These are phyloP conservation scores for Sceloporus tristichus DNA, from an alignment of 2,113 vertebrate genomes.

Conservation along the genomic window DNA sequence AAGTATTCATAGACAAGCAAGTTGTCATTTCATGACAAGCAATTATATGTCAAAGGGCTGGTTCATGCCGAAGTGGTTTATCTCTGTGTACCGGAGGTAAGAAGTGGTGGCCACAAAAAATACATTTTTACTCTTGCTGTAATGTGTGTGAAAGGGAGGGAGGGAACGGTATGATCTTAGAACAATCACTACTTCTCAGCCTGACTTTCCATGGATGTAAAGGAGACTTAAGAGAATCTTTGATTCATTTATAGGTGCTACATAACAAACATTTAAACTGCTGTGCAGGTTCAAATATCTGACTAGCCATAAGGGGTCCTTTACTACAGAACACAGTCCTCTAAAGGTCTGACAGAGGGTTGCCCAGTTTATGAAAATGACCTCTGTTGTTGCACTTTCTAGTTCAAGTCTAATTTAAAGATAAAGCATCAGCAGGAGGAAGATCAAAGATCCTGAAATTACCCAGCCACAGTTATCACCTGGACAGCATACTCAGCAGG, in stretches of 20 bases:
- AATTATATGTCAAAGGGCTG: slow-evolving; percentile 71
- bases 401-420: too few species aligned
- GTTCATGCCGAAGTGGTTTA: slow-evolving; percentile 67
- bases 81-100: slow-evolving; percentile 63
- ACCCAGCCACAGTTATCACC: too few species aligned
- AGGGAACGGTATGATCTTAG: too few species aligned
- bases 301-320: too few species aligned
- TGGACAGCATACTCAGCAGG: too few species aligned
- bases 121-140: background rate
- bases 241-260: slow-evolving; percentile 26
- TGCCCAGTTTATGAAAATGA: too few species aligned
- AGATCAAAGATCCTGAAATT: too few species aligned
- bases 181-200: too few species aligned
- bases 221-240: slow-evolving; percentile 8
- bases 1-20: slow-evolving; percentile 56
- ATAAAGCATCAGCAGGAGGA: too few species aligned
- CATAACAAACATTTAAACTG: background rate
- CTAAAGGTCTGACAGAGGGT: too few species aligned
- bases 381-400: too few species aligned
- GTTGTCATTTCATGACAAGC: slow-evolving; percentile 71
- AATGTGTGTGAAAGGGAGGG: slow-evolving; percentile 27
- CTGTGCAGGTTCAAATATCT: background rate
- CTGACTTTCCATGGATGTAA: background rate
- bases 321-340: too few species aligned
- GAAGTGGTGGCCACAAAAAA: slow-evolving; percentile 39